Evolutionary conservation across 1,140 invertebrate species (phyloP).

Genomic region (Hyles vespertilio): DNA sequence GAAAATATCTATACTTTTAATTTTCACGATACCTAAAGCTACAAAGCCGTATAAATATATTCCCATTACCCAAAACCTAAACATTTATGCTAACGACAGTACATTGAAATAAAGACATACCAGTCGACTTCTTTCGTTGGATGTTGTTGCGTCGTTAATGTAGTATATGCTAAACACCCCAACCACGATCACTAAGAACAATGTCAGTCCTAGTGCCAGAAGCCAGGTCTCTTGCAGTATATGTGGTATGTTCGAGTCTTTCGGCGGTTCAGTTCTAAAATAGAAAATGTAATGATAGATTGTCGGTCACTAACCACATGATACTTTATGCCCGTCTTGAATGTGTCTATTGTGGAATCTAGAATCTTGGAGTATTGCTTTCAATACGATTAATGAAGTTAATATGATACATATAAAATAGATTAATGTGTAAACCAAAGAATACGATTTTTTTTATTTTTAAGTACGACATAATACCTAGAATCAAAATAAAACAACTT

Average conservation of each 20-base stretch:
- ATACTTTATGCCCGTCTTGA: background rate
- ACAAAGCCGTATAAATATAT: too few species aligned
- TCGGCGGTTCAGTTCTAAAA: slow-evolving; percentile 58
- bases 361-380: background rate
- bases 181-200: slow-evolving; percentile 58
- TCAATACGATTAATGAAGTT: too few species aligned
- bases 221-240: slow-evolving; percentile 67
- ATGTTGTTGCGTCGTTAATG: slow-evolving; percentile 55
- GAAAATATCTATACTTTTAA: too few species aligned
- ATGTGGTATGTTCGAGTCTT: slow-evolving; percentile 54
- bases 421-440: too few species aligned
- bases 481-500: too few species aligned
- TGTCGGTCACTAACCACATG: too few species aligned
- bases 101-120: slow-evolving; percentile 29
- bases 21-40: too few species aligned
- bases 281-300: background rate
- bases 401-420: too few species aligned
- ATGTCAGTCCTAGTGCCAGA: slow-evolving; percentile 53
- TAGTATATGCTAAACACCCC: slow-evolving; percentile 62
- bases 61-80: too few species aligned
- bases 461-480: too few species aligned
- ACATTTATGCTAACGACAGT: background rate
- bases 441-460: too few species aligned
- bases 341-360: background rate
- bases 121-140: slow-evolving; percentile 60